Base-by-base conservation (phyloP, 2,888 invertebrate species). In the Parnassius glacialis region DNA sequence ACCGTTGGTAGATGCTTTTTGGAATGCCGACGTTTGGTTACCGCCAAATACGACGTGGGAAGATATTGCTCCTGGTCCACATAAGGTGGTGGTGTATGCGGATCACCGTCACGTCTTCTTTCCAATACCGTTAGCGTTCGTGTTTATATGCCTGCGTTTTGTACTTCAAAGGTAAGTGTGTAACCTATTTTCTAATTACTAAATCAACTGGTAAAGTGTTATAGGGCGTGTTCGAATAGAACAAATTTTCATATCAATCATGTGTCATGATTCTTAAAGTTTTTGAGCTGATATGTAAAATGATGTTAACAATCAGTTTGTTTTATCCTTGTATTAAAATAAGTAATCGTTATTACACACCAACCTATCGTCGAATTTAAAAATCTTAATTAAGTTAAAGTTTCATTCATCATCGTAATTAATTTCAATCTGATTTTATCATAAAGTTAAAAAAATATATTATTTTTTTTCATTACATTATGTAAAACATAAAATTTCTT, bases 21-120 rank as follows among this genome's bases (percentile, higher is more conserved):
- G 97, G 98, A 95, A 94, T 80, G 95, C 96, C 81, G 87, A 94
- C 79, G 93, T 98, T 81, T 98, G 98, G 98, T 93, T 98, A 76
- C 98, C 98, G 72, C 96, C 96, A 67, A 97, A 97, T 84, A 94
- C 94, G 69, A 96, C 97, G 74, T 98, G 98, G 98, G 93, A 93
- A 66, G 96, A 97, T 81, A 93, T 98, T 65, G 94, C 95, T 74
- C 96, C 97, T 59, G 94, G 94, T 65, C 92, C 94, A 62, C 93
- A 94, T 73, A 94, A 95, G 80, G 93, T 94, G 72, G 93, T 96
- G 67, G 93, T 93, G 70, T 96, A 96, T 88, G 95, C 97, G 62
- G 94, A 97, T 81, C 94, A 94, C 83, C 93, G 93, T 78, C 96
- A 98, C 92, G 92, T 98, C 75, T 92, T 95, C 75, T 95, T 93